These are phyloP conservation scores for Margaritifera margaritifera DNA, from an alignment of 2,888 invertebrate species.

Conservation along the genomic window DNA sequence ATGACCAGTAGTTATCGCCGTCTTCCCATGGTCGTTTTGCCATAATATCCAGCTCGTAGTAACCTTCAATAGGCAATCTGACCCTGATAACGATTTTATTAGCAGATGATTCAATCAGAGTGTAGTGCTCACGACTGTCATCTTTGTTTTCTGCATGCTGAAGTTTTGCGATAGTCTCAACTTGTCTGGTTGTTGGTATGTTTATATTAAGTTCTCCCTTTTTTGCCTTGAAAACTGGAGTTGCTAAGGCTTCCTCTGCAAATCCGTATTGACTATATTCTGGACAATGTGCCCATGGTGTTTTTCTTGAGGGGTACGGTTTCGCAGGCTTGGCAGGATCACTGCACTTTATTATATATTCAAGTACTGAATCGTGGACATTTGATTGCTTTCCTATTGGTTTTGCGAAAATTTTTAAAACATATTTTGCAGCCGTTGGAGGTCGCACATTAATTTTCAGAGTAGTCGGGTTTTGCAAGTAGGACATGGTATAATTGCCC, in stretches of 20 bases:
- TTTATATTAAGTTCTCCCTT: slow-evolving; percentile 12
- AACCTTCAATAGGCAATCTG: slow-evolving; percentile 12
- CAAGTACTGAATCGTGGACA: no score
- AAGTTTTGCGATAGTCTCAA: slow-evolving; percentile 13
- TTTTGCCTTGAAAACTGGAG: neutral
- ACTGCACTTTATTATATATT: slow-evolving; percentile 12
- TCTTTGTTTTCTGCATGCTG: slow-evolving; percentile 10
- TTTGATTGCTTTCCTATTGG: no score
- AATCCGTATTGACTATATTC: slow-evolving; percentile 17
- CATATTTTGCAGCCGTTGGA: no score
- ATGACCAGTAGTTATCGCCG: slow-evolving; percentile 7
- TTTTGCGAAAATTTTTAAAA: no score
- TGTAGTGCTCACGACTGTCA: slow-evolving; percentile 6
- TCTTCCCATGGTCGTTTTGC: slow-evolving; percentile 9
- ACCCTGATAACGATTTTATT: slow-evolving; percentile 3
- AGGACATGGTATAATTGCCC: no score
- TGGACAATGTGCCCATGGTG: slow-evolving; percentile 10
- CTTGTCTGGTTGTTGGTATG: slow-evolving; percentile 11
- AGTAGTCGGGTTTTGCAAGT: no score
- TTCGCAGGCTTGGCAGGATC: neutral
- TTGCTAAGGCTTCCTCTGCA: slow-evolving; percentile 4
- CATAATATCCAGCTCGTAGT: slow-evolving; percentile 12
- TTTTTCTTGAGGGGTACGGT: slow-evolving; percentile 9
- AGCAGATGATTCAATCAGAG: slow-evolving; percentile 12
- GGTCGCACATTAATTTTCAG: no score